These are phyloP conservation scores for Heterodera schachtii DNA, from an alignment of 1,140 invertebrate genomes.

Conservation along the genomic window DNA sequence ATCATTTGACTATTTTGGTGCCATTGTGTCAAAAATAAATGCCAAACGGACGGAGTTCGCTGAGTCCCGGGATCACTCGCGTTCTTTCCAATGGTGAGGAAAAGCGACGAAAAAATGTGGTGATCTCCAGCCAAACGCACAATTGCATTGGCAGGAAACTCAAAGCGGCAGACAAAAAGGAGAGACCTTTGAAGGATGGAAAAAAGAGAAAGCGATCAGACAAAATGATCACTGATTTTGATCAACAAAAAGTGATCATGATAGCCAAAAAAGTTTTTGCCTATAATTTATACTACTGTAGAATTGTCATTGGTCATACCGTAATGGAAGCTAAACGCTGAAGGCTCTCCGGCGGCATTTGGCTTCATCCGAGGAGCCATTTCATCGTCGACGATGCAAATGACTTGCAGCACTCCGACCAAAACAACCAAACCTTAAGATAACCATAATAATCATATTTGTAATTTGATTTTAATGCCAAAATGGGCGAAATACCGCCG, in stretches of 20 bases:
- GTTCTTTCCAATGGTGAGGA: slow-evolving; percentile 34
- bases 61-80: slow-evolving; percentile 31
- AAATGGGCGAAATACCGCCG: slow-evolving; percentile 24
- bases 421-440: slow-evolving; percentile 37
- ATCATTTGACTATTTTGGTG: too few species aligned
- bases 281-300: too few species aligned
- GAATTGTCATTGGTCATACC: slow-evolving; percentile 4
- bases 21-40: too few species aligned
- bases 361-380: slow-evolving; percentile 46
- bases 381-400: slow-evolving; percentile 46
- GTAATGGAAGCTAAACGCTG: slow-evolving; percentile 34
- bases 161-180: slow-evolving; percentile 38
- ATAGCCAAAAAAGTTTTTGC: too few species aligned
- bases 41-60: slow-evolving; percentile 24
- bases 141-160: slow-evolving; percentile 44
- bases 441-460: neutral
- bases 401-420: slow-evolving; percentile 39
- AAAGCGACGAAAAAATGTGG: slow-evolving; percentile 33
- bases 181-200: slow-evolving; percentile 23
- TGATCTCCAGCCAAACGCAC: slow-evolving; percentile 41
- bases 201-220: neutral
- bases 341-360: slow-evolving; percentile 42
- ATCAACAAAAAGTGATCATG: too few species aligned
- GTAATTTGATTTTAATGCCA: neutral
- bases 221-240: neutral